phyloP scores from a whole-genome alignment of 2,888 invertebrate genomes.

The Amiota minor region DNA sequence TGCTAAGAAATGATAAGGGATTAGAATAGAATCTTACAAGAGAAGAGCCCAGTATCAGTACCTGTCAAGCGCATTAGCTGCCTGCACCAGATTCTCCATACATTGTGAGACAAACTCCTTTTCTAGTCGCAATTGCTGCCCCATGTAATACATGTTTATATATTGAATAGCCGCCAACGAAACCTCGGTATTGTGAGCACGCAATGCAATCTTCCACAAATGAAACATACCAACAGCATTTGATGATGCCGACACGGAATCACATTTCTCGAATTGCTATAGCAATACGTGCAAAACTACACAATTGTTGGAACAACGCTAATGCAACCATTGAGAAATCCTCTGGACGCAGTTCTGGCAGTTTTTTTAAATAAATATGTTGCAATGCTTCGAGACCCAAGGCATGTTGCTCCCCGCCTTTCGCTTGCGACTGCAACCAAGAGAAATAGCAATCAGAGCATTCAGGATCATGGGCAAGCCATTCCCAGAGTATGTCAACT shows the following conservation, averaged over 20 bases:
- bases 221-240: constrained; percentile 93
- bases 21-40: constrained; percentile 10
- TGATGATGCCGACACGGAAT: constrained; percentile 68
- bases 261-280: constrained; percentile 79
- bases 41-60: constrained; percentile 36
- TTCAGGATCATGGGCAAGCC: constrained; percentile 87
- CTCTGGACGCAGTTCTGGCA: constrained; percentile 90
- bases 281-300: constrained; percentile 88
- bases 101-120: constrained; percentile 94
- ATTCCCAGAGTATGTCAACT: constrained; percentile 93
- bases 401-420: constrained; percentile 93
- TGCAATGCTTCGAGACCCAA: constrained; percentile 89
- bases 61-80: constrained; percentile 81
- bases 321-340: constrained; percentile 93
- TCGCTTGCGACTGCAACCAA: constrained; percentile 93
- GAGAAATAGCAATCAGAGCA: constrained; percentile 94
- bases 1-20: constrained; percentile 49
- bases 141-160: constrained; percentile 94
- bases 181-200: constrained; percentile 93
- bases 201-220: constrained; percentile 93
- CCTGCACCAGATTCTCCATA: constrained; percentile 91
- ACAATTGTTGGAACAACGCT: constrained; percentile 91
- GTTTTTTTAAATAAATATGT: constrained; percentile 89
- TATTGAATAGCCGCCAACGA: constrained; percentile 96
- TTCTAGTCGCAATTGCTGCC: constrained; percentile 90